Evolutionary conservation across 2,888 invertebrate genomes (phyloP).

Genomic region (Gerris lacustris): DNA sequence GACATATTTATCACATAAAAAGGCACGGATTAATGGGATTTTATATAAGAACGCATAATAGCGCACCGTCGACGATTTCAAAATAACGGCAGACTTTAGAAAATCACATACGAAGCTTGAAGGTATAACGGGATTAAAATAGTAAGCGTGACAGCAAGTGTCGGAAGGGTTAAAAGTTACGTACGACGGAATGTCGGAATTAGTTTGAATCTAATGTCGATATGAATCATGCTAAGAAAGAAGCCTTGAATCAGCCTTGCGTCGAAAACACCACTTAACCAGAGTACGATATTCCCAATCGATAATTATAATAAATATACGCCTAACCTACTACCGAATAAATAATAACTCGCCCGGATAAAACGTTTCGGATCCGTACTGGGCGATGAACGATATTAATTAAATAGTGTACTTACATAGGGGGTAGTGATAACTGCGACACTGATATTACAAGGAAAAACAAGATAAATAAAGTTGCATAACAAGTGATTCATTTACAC

Average conservation of each 20-base stretch:
- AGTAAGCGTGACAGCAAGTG: too few species aligned
- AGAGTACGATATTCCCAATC: too few species aligned
- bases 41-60: not conserved
- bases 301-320: too few species aligned
- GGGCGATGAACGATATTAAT: not conserved
- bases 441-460: conserved; percentile 5
- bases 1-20: not conserved
- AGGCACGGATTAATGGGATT: not conserved
- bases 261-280: not conserved
- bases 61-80: too few species aligned
- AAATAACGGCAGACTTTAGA: too few species aligned
- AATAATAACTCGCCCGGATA: too few species aligned
- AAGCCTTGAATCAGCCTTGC: conserved; percentile 1
- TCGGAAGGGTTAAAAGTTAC: too few species aligned
- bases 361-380: too few species aligned
- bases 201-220: not conserved
- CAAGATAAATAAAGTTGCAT: conserved; percentile 1
- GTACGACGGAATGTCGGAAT: too few species aligned
- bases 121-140: too few species aligned
- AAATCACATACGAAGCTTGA: too few species aligned
- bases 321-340: too few species aligned
- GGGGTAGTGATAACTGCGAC: not conserved
- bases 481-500: not conserved
- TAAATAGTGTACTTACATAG: not conserved
- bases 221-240: not conserved